phyloP scores from a whole-genome alignment of 2,113 vertebrate species.

The Sapayoa aenigma region DNA sequence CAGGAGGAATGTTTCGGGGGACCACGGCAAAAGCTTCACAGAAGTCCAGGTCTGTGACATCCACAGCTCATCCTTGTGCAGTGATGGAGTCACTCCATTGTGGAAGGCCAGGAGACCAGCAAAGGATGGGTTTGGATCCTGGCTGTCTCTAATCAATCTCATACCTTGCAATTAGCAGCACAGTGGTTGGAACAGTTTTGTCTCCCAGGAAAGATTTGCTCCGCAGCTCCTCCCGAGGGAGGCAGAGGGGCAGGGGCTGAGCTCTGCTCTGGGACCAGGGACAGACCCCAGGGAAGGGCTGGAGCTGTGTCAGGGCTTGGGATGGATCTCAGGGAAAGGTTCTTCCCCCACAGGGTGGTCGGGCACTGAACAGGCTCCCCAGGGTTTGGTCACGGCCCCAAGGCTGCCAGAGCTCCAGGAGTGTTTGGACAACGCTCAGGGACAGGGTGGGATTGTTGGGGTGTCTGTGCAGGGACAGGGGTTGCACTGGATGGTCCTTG shows the following conservation, averaged over 20 bases:
- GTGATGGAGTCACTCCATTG: not conserved
- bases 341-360: not conserved
- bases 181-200: rapidly evolving
- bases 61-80: not conserved
- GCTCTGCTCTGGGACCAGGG: not conserved
- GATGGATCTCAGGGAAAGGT: not conserved
- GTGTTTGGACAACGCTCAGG: not conserved
- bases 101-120: rapidly evolving
- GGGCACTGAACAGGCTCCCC: not conserved
- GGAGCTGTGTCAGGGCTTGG: not conserved
- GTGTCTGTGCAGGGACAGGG: not conserved
- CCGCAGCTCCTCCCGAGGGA: not conserved
- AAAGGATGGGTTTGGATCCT: not conserved
- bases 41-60: not conserved
- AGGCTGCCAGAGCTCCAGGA: not conserved
- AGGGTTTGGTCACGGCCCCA: not conserved
- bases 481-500: rapidly evolving
- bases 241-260: not conserved
- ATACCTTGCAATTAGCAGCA: not conserved
- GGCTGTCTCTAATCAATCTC: not conserved
- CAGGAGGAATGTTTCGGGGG: not conserved
- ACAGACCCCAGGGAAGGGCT: not conserved
- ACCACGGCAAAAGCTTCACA: not conserved
- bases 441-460: not conserved
- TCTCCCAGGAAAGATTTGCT: not conserved